Evolutionary conservation across 2,797 vertebrate genomes (phyloP).

Genomic region (Naso thynnoides): DNA sequence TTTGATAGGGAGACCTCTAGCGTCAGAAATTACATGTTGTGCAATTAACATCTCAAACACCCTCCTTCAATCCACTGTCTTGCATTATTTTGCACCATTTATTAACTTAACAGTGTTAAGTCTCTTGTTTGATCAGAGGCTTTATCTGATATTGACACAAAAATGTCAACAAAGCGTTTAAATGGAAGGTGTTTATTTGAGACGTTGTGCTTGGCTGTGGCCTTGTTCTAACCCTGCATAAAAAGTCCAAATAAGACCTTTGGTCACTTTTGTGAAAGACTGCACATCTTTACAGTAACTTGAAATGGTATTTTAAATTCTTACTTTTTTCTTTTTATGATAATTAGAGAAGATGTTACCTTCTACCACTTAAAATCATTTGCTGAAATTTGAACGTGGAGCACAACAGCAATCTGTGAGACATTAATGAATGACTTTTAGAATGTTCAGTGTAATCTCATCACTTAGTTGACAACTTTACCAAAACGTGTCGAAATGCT

Average conservation of each 20-base stretch:
- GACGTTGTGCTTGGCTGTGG: not conserved
- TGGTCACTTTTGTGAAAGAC: not conserved
- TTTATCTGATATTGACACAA: not conserved
- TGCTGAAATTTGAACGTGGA: not conserved
- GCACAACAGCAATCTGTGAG: not conserved
- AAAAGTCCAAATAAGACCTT: slow-evolving; percentile 14
- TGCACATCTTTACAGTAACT: not conserved
- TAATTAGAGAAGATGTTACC: not conserved
- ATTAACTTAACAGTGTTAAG: not conserved
- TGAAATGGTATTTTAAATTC: not conserved
- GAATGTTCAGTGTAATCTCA: not conserved
- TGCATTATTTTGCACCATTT: not conserved
- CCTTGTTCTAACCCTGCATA: not conserved
- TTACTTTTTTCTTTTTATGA: not conserved
- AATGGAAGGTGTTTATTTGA: slow-evolving; percentile 8
- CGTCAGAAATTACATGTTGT: too few relatives aligned
- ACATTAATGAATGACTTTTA: not conserved
- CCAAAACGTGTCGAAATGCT: not conserved
- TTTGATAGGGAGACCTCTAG: too few relatives aligned
- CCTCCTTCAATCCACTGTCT: not conserved
- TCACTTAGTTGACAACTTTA: not conserved
- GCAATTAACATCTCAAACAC: slow-evolving; percentile 3
- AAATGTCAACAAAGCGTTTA: slow-evolving; percentile 9
- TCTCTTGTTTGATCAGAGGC: too few relatives aligned
- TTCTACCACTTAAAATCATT: not conserved